Conservation (phyloP, 2,113 vertebrate genomes). For the Lepidothrix coronata region DNA sequence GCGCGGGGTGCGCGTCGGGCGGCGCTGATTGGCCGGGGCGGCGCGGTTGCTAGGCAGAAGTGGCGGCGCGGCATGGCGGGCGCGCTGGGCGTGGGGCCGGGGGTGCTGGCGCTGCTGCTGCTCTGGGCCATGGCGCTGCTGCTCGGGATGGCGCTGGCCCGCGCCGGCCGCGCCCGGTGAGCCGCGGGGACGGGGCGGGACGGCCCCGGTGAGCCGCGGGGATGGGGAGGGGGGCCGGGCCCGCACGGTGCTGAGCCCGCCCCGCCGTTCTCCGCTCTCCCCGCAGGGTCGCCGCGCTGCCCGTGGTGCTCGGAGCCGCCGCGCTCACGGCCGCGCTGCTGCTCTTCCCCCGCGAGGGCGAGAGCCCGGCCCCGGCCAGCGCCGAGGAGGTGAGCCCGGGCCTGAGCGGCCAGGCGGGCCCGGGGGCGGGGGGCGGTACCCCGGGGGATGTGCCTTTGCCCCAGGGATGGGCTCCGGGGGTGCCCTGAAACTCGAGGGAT, state of each 20-base stretch:
- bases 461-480: too few relatives aligned
- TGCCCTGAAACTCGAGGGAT: too few relatives aligned
- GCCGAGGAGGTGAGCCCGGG: background rate
- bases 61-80: constrained; percentile 64
- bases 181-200: background rate
- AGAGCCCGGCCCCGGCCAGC: background rate
- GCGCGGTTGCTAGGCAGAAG: background rate
- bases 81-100: constrained; percentile 78
- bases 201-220: background rate
- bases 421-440: rapidly evolving
- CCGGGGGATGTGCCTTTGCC: too few relatives aligned
- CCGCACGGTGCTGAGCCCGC: background rate
- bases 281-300: background rate
- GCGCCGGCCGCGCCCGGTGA: background rate
- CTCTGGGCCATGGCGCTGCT: constrained; percentile 81
- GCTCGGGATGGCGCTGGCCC: constrained; percentile 36
- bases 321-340: constrained; percentile 29
- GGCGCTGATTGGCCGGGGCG: background rate
- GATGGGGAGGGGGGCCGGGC: rapidly evolving
- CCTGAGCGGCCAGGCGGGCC: rapidly evolving
- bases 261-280: background rate
- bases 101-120: constrained; percentile 78
- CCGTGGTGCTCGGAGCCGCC: background rate
- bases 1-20: rapidly evolving
- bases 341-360: constrained; percentile 17